Percentiles rank a stretch among this genome's conserved stretches.
phyloP scores from a whole-genome alignment of 2,797 vertebrate genomes.

The Neomorphus geoffroyi region DNA sequence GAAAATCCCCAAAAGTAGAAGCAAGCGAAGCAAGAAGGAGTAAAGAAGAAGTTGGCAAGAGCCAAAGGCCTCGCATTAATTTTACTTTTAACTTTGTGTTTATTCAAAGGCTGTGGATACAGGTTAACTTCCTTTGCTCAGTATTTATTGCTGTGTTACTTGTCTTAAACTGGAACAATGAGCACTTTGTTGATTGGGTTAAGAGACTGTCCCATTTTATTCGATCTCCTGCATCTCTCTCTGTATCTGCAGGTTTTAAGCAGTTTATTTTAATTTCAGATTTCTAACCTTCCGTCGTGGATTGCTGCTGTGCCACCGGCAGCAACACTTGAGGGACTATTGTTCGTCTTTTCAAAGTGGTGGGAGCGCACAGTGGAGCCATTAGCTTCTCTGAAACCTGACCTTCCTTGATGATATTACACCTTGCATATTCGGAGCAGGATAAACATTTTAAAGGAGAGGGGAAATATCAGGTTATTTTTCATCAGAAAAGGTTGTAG shows the following conservation, averaged over 20 bases:
- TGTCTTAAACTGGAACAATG: conserved; percentile 61
- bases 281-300: not conserved
- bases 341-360: conserved; percentile 23
- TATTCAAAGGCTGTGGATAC: conserved; percentile 64
- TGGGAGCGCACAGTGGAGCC: not conserved
- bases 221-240: conserved; percentile 4
- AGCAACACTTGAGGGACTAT: conserved; percentile 47
- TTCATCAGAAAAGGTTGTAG: not conserved
- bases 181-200: conserved; percentile 59
- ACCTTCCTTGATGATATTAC: conserved; percentile 24
- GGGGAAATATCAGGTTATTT: conserved; percentile 18
- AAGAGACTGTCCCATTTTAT: conserved; percentile 28
- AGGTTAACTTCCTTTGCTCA: conserved; percentile 68
- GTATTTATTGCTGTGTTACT: conserved; percentile 63
- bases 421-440: not conserved
- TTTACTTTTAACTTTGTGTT: conserved; percentile 59
- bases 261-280: conserved; percentile 67
- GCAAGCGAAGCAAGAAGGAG: not conserved
- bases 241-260: conserved; percentile 23
- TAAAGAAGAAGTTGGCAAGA: conserved; percentile 37
- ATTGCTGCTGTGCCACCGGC: conserved; percentile 17
- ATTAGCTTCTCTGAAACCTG: not conserved
- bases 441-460: conserved; percentile 45
- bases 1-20: conserved; percentile 48
- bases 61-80: conserved; percentile 42